phyloP scores from a whole-genome alignment of 1,140 invertebrate genomes.

The Hylaeus anthracinus region DNA sequence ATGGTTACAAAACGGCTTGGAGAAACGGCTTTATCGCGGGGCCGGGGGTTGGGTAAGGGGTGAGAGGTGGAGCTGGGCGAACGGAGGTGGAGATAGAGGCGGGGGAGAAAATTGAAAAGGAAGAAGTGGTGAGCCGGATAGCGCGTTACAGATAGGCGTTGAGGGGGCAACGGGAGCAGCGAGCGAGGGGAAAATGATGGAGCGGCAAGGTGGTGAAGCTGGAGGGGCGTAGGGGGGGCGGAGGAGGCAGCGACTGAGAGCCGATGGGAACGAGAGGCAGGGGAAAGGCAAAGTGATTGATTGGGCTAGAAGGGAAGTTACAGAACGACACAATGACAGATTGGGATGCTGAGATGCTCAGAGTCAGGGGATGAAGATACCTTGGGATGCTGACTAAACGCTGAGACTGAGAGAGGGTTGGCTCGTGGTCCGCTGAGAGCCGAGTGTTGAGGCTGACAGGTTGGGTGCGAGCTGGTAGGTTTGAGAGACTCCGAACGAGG shows the following conservation, averaged over 20 bases:
- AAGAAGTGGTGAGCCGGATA: conserved; percentile 26
- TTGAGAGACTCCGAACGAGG: no score
- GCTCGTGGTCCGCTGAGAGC: background rate
- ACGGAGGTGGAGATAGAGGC: no score
- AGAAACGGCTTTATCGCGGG: conserved; percentile 4
- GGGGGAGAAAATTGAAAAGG: conserved; percentile 42
- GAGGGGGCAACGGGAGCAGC: background rate
- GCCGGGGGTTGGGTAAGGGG: background rate
- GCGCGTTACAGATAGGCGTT: background rate
- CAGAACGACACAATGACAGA: background rate
- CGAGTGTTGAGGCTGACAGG: background rate
- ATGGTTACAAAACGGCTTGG: conserved; percentile 14
- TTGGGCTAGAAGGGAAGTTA: background rate
- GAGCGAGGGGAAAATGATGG: background rate
- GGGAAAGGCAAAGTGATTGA: conserved; percentile 4
- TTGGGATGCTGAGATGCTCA: background rate
- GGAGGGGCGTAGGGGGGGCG: no score
- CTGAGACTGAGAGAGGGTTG: background rate
- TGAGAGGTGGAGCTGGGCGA: no score
- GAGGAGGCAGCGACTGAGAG: background rate
- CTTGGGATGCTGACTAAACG: background rate
- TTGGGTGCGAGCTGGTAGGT: no score
- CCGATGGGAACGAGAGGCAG: no score
- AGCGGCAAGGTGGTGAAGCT: background rate
- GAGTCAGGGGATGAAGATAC: background rate